Percentiles rank a stretch among this genome's conserved stretches.
These are phyloP conservation scores for Acanthornis magna DNA, from an alignment of 2,797 vertebrate species.

Conservation along the genomic window DNA sequence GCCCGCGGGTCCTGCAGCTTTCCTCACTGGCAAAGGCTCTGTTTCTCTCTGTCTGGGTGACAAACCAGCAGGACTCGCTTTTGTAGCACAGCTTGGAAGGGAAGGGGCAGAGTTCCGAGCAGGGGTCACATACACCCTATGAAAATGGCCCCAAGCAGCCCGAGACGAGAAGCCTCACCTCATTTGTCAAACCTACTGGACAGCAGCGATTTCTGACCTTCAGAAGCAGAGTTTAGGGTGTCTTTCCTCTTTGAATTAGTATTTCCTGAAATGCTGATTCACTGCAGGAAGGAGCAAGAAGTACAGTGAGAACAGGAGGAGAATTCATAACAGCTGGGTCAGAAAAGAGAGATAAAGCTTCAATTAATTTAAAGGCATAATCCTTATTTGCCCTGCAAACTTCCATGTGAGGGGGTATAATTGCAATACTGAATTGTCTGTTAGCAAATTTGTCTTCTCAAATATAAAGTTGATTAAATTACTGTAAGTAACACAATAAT, in stretches of 20 bases:
- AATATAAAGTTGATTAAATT: slow-evolving; percentile 39
- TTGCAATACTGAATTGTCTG: slow-evolving; percentile 14
- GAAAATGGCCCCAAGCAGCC: neutral
- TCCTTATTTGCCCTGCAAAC: slow-evolving; percentile 30
- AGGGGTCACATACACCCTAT: neutral
- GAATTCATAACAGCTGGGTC: slow-evolving; percentile 40
- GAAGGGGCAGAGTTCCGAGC: neutral
- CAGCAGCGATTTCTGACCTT: slow-evolving; percentile 10
- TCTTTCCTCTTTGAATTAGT: slow-evolving; percentile 50
- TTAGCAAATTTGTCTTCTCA: slow-evolving; percentile 53
- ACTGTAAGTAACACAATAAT: slow-evolving; percentile 8
- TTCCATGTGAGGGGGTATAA: neutral
- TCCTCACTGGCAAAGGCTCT: neutral
- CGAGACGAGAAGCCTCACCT: neutral
- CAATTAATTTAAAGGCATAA: slow-evolving; percentile 48
- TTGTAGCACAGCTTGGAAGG: neutral
- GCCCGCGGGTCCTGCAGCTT: neutral
- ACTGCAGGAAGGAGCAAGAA: slow-evolving; percentile 46
- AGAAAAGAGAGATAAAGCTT: slow-evolving; percentile 48
- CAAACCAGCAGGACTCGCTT: neutral
- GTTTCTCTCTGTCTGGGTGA: neutral
- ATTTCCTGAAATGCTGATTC: slow-evolving; percentile 64
- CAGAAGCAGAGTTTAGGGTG: slow-evolving; percentile 21
- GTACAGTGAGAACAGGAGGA: slow-evolving; percentile 38
- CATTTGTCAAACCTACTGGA: neutral